Conservation (phyloP, 2,797 vertebrate species). For the Sphenopsis melanotis region DNA sequence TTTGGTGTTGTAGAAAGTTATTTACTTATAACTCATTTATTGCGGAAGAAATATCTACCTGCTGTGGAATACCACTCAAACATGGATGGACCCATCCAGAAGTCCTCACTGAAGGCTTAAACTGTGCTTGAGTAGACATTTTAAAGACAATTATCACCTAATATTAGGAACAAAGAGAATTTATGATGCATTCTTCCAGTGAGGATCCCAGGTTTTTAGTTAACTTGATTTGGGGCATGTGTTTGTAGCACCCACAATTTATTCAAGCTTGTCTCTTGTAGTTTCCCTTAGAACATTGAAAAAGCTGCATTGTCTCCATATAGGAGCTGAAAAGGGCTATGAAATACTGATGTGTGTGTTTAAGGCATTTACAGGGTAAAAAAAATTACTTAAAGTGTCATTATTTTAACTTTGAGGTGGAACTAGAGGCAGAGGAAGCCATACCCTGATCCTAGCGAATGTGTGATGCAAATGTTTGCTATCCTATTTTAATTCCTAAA, state of each 20-base stretch:
- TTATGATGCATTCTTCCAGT: not conserved
- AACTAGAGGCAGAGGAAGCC: not conserved
- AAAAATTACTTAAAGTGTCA: not conserved
- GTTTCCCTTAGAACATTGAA: not conserved
- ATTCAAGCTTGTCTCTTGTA: not conserved
- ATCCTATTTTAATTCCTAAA: not conserved
- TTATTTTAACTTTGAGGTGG: not conserved
- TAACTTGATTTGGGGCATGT: not conserved
- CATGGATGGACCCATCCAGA: not conserved
- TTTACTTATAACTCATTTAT: not conserved
- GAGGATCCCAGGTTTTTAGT: not conserved
- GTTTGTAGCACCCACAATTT: not conserved
- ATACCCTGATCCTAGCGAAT: not conserved
- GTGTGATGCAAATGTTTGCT: not conserved
- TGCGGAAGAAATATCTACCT: not conserved
- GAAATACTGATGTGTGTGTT: not conserved
- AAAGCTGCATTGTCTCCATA: not conserved
- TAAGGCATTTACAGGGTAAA: not conserved
- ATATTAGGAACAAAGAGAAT: not conserved
- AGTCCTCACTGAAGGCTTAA: not conserved
- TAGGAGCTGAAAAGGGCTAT: not conserved
- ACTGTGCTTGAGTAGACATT: not conserved
- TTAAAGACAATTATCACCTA: not conserved
- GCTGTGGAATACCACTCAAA: not conserved
- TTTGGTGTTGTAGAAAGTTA: not conserved